phyloP scores from a whole-genome alignment of 2,888 invertebrate genomes.

The Lasioglossum calceatum region DNA sequence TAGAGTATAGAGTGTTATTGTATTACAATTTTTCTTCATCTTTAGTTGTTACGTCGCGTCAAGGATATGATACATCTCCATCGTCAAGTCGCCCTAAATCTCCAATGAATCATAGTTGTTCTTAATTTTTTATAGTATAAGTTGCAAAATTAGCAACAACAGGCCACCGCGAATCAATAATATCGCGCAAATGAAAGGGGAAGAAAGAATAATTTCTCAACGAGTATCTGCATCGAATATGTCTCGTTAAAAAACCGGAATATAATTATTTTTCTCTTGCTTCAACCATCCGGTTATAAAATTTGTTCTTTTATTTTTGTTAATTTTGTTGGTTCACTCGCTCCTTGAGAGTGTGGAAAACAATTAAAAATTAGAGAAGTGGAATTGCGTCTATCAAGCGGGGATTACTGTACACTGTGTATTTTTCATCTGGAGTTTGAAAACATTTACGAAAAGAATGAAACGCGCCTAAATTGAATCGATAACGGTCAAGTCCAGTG shows the following conservation, averaged over 20 bases:
- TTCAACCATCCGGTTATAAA: not conserved
- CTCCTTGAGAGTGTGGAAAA: not conserved
- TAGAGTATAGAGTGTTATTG: not conserved
- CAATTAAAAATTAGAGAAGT: not conserved
- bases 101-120: not conserved
- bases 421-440: not conserved
- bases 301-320: not conserved
- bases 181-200: not conserved
- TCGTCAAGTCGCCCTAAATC: not conserved
- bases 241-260: not conserved
- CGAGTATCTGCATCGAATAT: not conserved
- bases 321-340: not conserved
- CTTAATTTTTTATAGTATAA: not conserved
- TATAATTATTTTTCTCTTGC: too few relatives aligned
- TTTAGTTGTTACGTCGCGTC: not conserved
- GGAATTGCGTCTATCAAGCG: not conserved
- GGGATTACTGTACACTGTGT: not conserved
- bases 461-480: not conserved
- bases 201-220: not conserved
- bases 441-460: not conserved
- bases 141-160: not conserved
- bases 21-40: not conserved
- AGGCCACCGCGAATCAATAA: not conserved
- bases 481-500: conserved; percentile 17
- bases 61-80: not conserved